Base-by-base conservation (phyloP, 2,797 vertebrate genomes). In the Coregonus suidteri region DNA sequence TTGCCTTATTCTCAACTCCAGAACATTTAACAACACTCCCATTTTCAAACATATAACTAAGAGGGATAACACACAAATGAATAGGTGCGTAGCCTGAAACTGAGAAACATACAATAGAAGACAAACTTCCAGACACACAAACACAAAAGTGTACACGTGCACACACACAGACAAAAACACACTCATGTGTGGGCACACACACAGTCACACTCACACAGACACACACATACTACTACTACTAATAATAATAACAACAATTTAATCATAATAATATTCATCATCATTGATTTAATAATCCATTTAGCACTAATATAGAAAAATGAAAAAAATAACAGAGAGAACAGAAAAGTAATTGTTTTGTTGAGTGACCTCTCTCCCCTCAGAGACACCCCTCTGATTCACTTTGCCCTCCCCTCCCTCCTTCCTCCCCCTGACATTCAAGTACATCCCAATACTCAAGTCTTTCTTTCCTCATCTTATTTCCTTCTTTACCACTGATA, bases 271-370 rank as follows among this genome's bases (percentile, higher is more conserved):
- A 77, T 75, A 75, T 86, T 92, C 79, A 87, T 87, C 79, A 87
- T 87, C 82, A 84, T 91, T 41, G 77, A 86, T 91, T 90, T 82
- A 89, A 25, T 90, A 90, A 91, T 92, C 90, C 87, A 93, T 92
- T 89, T 89, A 93, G 88, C 89, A 93, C 90, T 90, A 89, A 85
- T 92, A 91, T 92, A 93, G 90, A 93, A 94, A 93, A 91, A 88
- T 25, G 25, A 25, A 25, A 25, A 25, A 25, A 25, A 92, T 90
- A 92, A 93, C 25, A 91, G 91, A 90, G 82, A 91, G 51, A 91
- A 91, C 79, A 73, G 74, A 83, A 90, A 89, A 81, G 83, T 88
- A 84, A 89, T 54, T 82, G 81, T 86, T 83, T 87, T 72, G 76
- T 83, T 67, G 83, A 87, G 41, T 41, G 6, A 41, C 7, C 7